Evolutionary conservation across 35 echinoderm and acorn worm genomes (phyloP).

Genomic region (Heliocidaris tuberculata): DNA sequence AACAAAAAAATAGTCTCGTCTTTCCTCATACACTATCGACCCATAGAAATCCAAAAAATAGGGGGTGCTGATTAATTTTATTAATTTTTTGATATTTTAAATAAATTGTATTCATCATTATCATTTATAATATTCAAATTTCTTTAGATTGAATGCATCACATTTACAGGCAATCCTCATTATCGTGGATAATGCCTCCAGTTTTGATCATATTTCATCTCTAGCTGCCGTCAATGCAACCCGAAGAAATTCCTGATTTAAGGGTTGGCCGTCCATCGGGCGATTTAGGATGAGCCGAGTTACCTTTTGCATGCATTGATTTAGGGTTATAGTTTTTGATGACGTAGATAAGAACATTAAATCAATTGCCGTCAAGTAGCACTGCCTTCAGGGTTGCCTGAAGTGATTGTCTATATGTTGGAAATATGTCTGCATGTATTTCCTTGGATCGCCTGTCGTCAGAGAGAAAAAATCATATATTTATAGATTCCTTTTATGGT

Average conservation of each 20-base stretch:
- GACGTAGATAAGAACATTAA: constrained; percentile 18
- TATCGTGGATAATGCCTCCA: not conserved
- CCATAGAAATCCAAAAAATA: too few relatives aligned
- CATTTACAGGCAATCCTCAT: not conserved
- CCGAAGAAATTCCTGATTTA: not conserved
- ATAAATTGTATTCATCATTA: too few relatives aligned
- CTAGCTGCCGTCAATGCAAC: not conserved
- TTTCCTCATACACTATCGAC: too few relatives aligned
- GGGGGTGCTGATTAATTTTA: too few relatives aligned
- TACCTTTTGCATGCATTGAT: not conserved
- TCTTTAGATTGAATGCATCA: not conserved
- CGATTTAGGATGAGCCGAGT: not conserved
- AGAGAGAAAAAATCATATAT: not conserved
- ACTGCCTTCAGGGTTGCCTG: not conserved
- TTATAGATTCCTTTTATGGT: not conserved
- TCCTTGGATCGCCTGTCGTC: not conserved
- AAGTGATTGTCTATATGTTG: not conserved
- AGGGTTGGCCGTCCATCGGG: not conserved
- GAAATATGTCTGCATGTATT: not conserved
- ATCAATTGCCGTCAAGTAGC: not conserved
- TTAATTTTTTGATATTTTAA: too few relatives aligned
- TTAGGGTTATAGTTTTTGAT: constrained; percentile 13
- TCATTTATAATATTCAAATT: not conserved
- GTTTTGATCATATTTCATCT: not conserved
- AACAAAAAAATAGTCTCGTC: too few relatives aligned